A percentile compares a stretch with the other conserved stretches of the same genome.
These are phyloP conservation scores for Drosophila azteca DNA, from an alignment of 1,140 invertebrate genomes.

Conservation along the genomic window DNA sequence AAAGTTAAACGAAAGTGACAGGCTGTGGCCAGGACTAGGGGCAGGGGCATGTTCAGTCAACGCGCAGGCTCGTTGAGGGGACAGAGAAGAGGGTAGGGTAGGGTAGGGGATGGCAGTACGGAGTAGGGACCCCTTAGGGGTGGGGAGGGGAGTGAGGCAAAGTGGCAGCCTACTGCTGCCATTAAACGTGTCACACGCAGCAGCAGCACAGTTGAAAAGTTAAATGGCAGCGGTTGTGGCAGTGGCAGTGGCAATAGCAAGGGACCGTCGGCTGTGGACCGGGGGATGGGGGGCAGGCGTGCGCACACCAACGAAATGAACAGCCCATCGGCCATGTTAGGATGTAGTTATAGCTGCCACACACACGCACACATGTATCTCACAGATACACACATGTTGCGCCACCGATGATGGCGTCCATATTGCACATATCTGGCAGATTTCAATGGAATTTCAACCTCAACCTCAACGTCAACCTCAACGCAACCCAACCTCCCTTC, in stretches of 20 bases:
- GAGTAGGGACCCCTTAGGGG: background rate
- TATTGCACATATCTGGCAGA: slow-evolving; percentile 55
- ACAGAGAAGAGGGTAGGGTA: slow-evolving; percentile 39
- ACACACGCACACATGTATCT: slow-evolving; percentile 36
- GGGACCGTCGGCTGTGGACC: background rate
- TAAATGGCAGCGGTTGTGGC: slow-evolving; percentile 70
- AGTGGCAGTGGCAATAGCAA: slow-evolving; percentile 23
- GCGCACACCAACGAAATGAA: slow-evolving; percentile 52
- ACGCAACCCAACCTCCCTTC: background rate
- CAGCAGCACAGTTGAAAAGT: slow-evolving; percentile 70
- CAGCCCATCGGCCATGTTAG: slow-evolving; percentile 72
- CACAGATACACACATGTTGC: slow-evolving; percentile 67
- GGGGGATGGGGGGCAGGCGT: too few species aligned
- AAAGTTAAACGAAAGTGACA: slow-evolving; percentile 83
- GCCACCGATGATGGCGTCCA: slow-evolving; percentile 66
- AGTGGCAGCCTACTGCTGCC: slow-evolving; percentile 25
- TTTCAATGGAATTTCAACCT: slow-evolving; percentile 40
- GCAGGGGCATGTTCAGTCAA: background rate
- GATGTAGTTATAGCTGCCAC: slow-evolving; percentile 68
- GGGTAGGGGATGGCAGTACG: slow-evolving; percentile 12
- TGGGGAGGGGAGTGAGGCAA: too few species aligned
- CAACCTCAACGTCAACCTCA: slow-evolving; percentile 29
- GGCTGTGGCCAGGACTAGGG: slow-evolving; percentile 33
- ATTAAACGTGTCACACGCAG: slow-evolving; percentile 80
- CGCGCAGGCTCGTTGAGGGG: slow-evolving; percentile 31